phyloP scores from a whole-genome alignment of 2,113 vertebrate species.

The Sceloporus tristichus region DNA sequence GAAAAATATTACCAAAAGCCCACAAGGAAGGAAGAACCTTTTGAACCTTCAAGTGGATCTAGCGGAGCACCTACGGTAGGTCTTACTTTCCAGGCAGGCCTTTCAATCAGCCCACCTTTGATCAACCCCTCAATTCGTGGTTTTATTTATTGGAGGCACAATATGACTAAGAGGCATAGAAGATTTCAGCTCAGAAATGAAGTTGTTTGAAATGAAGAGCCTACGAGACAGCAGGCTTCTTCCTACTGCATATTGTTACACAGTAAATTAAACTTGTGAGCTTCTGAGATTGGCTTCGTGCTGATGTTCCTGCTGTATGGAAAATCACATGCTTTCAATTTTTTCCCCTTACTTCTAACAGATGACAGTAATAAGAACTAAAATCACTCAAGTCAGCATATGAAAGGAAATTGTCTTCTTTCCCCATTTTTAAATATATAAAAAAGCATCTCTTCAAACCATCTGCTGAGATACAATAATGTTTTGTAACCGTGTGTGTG shows the following conservation, averaged over 20 bases:
- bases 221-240: conserved; percentile 28
- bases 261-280: conserved; percentile 57
- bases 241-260: conserved; percentile 36
- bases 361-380: conserved; percentile 66
- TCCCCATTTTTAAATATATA: conserved; percentile 41
- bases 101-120: conserved; percentile 35
- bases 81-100: not conserved
- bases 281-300: conserved; percentile 49
- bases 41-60: conserved; percentile 27
- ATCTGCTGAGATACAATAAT: conserved; percentile 67
- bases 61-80: not conserved
- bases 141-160: conserved; percentile 39
- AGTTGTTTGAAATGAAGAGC: conserved; percentile 55
- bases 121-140: conserved; percentile 49
- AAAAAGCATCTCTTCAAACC: conserved; percentile 36
- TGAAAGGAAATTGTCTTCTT: conserved; percentile 60
- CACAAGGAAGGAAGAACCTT: conserved; percentile 48
- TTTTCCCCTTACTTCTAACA: conserved; percentile 49
- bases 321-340: conserved; percentile 58
- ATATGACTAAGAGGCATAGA: conserved; percentile 22
- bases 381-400: conserved; percentile 57
- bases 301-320: conserved; percentile 55
- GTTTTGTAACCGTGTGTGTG: conserved; percentile 56
- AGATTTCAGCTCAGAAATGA: conserved; percentile 43
- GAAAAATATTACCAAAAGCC: conserved; percentile 48